Base-by-base conservation (phyloP, 37 sponge, comb jelly and placozoan genomes). In the Spongia lamella region DNA sequence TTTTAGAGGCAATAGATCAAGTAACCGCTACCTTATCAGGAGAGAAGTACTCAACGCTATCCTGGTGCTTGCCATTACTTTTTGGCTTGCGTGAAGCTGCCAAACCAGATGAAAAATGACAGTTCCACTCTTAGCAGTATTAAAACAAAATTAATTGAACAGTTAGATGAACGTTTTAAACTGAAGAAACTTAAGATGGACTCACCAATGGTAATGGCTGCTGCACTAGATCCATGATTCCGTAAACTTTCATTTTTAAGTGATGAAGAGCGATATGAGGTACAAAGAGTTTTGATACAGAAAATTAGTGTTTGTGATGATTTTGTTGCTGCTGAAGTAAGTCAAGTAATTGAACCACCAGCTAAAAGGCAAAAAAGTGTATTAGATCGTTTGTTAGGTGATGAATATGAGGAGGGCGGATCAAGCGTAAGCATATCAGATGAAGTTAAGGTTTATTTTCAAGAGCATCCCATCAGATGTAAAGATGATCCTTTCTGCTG, bases 31-130 rank as follows among this genome's bases (percentile, higher is more conserved):
- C 60, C 5, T 15, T 58, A 11, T 58, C 60, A 14, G 60, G 60
- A 58, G 60, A 58, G 60, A 58, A 58, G 60, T 58, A 58, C 60
- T 27, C 29, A 7, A 58, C 60, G 4, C 60, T 58, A 7, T 58
- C 60, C 6, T 58, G 60, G 60, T 58, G 60, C 29, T 26, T 58
- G 29, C 60, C 60, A 58, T 15, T 58, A 26, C 6, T 58, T 5
- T 58, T 14, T 11, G 60, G 60, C 14, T 26, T 43, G 9, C 47
- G 47, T 9, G 9, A 43, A 9, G 47, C 9, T 43, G 47, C 47
- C 9, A 9, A 43, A 9, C 47, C 47, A 13, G 47, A 43, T 43
- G 7, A 43, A 13, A n/a, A 22, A 58, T 58, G 60, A 58, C 13
- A 27, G 60, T 15, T 27, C 29, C 4, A 58, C 29, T 15, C 11